A percentile compares a stretch with the other conserved stretches of the same genome.
Conservation (phyloP, 2,888 invertebrate genomes). For the Ommatoiulus sabulosus region DNA sequence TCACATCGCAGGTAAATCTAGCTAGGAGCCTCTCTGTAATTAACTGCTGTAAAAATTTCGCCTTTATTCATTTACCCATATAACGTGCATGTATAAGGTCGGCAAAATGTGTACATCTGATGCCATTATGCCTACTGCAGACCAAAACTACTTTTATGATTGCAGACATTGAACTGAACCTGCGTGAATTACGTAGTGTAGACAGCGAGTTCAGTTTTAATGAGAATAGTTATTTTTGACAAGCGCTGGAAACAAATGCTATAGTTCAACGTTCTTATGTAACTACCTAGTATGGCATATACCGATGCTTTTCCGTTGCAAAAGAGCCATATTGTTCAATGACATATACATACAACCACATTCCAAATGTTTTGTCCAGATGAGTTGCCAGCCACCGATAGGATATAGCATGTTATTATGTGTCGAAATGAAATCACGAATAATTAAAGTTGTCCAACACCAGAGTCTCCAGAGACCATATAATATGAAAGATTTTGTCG, state of each 20-base stretch:
- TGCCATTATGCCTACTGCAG: not conserved
- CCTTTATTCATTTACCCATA: not conserved
- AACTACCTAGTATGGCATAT: not conserved
- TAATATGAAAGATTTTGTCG: not conserved
- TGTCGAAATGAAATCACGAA: not conserved
- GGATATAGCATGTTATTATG: not conserved
- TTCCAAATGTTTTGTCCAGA: constrained; percentile 16
- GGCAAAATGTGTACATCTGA: not conserved
- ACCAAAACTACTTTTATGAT: constrained; percentile 1
- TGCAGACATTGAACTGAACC: constrained; percentile 13
- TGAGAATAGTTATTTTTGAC: not conserved
- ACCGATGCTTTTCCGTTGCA: not conserved
- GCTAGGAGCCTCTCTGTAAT: not conserved
- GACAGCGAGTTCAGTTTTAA: not conserved
- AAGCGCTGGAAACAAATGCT: not conserved
- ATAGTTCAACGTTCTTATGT: not conserved
- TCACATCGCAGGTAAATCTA: not conserved
- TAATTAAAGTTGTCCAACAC: not conserved
- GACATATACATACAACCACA: not conserved
- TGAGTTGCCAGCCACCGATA: not conserved
- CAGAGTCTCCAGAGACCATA: not conserved
- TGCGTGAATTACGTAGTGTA: not conserved
- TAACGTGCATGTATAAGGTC: not conserved
- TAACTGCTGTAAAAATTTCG: not conserved
- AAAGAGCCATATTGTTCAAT: not conserved